A percentile compares a stretch with the other conserved stretches of the same genome.
phyloP scores from a whole-genome alignment of 2,888 invertebrate genomes.

The Timema podura region DNA sequence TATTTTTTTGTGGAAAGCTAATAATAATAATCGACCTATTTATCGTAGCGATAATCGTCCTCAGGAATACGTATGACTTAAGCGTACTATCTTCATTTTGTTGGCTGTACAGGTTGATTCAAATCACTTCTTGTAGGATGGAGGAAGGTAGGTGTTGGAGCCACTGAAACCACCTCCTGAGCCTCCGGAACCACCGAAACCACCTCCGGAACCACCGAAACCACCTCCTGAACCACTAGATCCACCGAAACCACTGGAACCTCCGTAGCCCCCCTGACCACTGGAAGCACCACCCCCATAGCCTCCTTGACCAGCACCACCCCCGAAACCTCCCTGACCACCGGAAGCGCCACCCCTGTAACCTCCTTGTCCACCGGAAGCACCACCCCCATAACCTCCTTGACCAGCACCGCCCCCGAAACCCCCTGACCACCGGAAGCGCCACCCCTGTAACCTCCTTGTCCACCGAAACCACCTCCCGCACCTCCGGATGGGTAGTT shows the following conservation, averaged over 20 bases:
- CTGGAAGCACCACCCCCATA: background rate
- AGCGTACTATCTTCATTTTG: too few species aligned
- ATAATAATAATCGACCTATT: too few species aligned
- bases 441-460: background rate
- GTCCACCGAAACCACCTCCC: conserved; percentile 16
- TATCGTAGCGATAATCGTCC: too few species aligned
- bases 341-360: background rate
- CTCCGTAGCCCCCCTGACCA: background rate
- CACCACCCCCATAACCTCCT: background rate
- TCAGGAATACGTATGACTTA: too few species aligned
- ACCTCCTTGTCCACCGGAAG: background rate
- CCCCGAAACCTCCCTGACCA: background rate
- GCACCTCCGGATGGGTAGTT: conserved; percentile 13
- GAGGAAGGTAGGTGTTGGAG: conserved; percentile 22
- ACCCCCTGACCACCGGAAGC: background rate
- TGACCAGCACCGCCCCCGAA: background rate
- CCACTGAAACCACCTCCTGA: background rate
- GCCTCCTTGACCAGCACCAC: background rate
- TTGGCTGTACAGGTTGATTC: too few species aligned
- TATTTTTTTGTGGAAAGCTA: too few species aligned
- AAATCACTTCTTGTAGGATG: conserved; percentile 18
- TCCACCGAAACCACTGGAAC: background rate
- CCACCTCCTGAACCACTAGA: background rate
- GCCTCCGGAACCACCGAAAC: background rate
- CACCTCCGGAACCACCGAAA: background rate